These are phyloP conservation scores for Nudaria mundana DNA, from an alignment of 2,888 invertebrate species.

Conservation along the genomic window DNA sequence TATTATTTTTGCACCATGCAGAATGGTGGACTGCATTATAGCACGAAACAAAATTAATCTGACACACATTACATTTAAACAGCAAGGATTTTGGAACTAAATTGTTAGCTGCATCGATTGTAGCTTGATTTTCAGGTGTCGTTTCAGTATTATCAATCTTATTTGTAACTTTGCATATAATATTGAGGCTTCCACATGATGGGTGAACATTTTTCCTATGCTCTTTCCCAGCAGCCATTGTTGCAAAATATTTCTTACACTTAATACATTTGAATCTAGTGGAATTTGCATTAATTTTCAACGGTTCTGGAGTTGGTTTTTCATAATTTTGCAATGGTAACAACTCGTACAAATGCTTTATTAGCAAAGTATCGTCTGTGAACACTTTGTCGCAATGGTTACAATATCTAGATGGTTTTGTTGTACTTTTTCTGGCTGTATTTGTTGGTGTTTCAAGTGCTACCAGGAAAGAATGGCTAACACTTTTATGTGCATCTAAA, in stretches of 20 bases:
- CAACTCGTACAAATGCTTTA: conserved; percentile 47
- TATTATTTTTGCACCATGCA: conserved; percentile 6
- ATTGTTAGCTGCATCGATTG: background rate
- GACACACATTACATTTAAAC: conserved; percentile 40
- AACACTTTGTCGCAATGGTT: conserved; percentile 47
- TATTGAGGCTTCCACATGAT: background rate
- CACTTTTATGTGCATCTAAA: conserved; percentile 50
- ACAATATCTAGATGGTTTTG: conserved; percentile 26
- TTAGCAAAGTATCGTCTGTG: conserved; percentile 36
- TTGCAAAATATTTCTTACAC: conserved; percentile 4
- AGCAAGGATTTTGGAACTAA: conserved; percentile 35
- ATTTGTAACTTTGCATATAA: conserved; percentile 1
- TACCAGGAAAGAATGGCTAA: conserved; percentile 45
- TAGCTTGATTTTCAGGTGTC: no score
- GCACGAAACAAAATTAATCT: conserved; percentile 33
- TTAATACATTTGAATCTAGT: conserved; percentile 3
- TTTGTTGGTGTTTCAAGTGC: conserved; percentile 25
- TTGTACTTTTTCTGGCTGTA: conserved; percentile 22
- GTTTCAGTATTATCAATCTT: background rate
- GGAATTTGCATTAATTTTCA: conserved; percentile 1
- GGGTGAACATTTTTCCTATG: conserved; percentile 4
- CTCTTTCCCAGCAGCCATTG: background rate
- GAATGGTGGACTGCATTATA: conserved; percentile 23
- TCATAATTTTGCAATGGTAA: conserved; percentile 29
- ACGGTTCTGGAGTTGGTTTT: conserved; percentile 2